Base-by-base conservation (phyloP, 2,888 invertebrate genomes). In the Drosophila fulvimacula region DNA sequence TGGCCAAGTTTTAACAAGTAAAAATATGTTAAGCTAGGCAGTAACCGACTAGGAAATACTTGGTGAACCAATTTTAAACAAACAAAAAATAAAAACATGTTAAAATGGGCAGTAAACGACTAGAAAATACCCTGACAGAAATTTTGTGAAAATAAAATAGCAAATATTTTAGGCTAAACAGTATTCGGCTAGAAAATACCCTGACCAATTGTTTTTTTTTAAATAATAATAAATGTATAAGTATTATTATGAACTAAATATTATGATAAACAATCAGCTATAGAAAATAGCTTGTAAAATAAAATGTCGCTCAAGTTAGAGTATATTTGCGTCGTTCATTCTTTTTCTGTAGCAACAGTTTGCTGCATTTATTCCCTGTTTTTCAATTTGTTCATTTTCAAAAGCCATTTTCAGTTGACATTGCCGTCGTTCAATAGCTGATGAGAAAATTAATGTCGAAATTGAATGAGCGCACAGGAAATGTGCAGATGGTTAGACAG, bases 341-440 rank as follows among this genome's bases (percentile, higher is more conserved):
- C 3, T 0, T 24, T n/a, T 24, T 42, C 1, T 1, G 1, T 46
- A 27, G 46, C 46, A 46, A 46, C 27, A 46, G 27, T 30, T 30
- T 30, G 46, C 27, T 46, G 46, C 10, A 30, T 48, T 48, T 32
- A 48, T 48, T 11, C 48, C 30, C 30, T 17, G 30, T 32, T 17
- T 48, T 30, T 51, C 34, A 51, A 51, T 51, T 51, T 36, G 34
- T 51, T 51, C 21, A 36, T 9, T 34, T 51, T 24, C 42, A 32
- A 51, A 56, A 21, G 49, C 32, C 32, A 24, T 17, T n/a, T 17
- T 19, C 42, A 36, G 49, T 36, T 34, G 57, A 67, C 38, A 51
- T 32, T 34, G 58, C 21, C n/a, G 32, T 17, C 60, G 59, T 59
- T 41, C 48, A 67, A 51, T 51, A 57, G 69, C 57, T 27, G 53